Evolutionary conservation across 2,797 vertebrate genomes (phyloP).

Genomic region (Clangula hyemalis): DNA sequence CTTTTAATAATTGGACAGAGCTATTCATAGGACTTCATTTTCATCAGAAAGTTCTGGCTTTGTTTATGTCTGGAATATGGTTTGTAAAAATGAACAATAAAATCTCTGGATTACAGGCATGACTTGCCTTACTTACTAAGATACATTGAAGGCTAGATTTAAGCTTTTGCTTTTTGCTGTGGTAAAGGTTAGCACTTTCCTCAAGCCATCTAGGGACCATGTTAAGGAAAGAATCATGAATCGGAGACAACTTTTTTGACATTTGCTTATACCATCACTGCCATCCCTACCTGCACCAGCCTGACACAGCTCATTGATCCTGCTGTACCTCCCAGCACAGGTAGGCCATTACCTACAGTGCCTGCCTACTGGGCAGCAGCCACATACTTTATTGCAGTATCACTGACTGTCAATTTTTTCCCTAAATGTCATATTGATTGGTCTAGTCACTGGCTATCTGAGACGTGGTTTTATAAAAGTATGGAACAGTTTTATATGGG

Average conservation of each 20-base stretch:
- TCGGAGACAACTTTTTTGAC: not conserved
- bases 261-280: not conserved
- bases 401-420: not conserved
- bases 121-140: not conserved
- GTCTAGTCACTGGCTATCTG: not conserved
- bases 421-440: not conserved
- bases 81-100: not conserved
- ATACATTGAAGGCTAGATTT: not conserved
- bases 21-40: not conserved
- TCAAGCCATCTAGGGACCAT: not conserved
- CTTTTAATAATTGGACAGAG: not conserved
- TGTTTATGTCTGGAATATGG: not conserved
- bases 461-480: not conserved
- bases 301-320: not conserved
- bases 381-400: not conserved
- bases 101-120: not conserved
- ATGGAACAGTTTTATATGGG: not conserved
- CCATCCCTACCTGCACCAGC: not conserved
- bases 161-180: not conserved
- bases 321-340: not conserved
- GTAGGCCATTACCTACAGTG: not conserved
- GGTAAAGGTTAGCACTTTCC: not conserved
- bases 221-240: not conserved
- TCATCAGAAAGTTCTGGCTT: not conserved
- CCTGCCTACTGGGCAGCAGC: not conserved